Evolutionary conservation across 2,888 invertebrate species (phyloP).

Genomic region (Scelioninae gen. 1): DNA sequence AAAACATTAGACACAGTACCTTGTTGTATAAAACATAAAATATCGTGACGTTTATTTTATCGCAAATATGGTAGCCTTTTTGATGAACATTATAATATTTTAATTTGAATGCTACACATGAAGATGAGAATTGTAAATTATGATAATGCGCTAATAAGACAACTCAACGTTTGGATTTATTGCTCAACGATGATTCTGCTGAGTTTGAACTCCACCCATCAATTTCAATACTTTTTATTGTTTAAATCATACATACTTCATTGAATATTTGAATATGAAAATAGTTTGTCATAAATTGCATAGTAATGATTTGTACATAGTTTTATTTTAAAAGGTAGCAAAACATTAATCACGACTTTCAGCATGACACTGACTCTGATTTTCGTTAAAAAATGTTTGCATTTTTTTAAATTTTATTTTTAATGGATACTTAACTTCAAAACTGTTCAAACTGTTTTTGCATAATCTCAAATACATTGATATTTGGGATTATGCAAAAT

Average conservation of each 20-base stretch:
- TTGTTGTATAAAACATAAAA: slow-evolving; percentile 20
- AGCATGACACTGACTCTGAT: too few relatives aligned
- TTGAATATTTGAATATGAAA: slow-evolving; percentile 43
- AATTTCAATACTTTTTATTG: slow-evolving; percentile 42
- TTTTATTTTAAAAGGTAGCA: neutral
- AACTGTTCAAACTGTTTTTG: too few relatives aligned
- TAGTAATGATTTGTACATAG: slow-evolving; percentile 2
- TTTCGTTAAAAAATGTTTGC: too few relatives aligned
- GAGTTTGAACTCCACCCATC: slow-evolving; percentile 48
- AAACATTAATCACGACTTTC: neutral
- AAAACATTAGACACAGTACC: slow-evolving; percentile 18
- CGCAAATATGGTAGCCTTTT: slow-evolving; percentile 1
- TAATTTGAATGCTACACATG: slow-evolving; percentile 21
- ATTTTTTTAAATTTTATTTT: too few relatives aligned
- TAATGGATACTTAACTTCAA: too few relatives aligned
- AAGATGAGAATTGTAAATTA: slow-evolving; percentile 39
- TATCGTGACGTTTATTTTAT: slow-evolving; percentile 21
- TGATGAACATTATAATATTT: slow-evolving; percentile 27
- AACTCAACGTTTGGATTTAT: slow-evolving; percentile 32
- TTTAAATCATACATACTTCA: slow-evolving; percentile 9
- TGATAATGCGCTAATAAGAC: slow-evolving; percentile 47
- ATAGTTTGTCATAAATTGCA: slow-evolving; percentile 23
- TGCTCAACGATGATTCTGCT: slow-evolving; percentile 45
- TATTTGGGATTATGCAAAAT: too few relatives aligned
- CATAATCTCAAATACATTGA: too few relatives aligned